Percentiles rank a stretch among this genome's conserved stretches.
Conservation (phyloP, 2,888 invertebrate species). For the Phlogophora meticulosa region DNA sequence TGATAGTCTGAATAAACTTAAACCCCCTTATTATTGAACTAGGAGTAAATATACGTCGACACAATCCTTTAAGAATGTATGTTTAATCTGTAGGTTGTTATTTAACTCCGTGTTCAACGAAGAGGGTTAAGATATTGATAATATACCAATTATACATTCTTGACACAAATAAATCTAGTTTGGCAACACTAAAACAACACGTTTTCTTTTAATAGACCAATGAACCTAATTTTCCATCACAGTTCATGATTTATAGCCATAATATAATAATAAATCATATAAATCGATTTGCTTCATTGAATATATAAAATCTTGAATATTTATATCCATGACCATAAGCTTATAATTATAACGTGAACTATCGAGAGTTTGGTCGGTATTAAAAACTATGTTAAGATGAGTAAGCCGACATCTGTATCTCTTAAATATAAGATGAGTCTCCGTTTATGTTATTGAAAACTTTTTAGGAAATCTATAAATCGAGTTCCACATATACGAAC, state of each 20-base stretch:
- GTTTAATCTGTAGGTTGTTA: too few species aligned
- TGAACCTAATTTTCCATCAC: constrained; percentile 51
- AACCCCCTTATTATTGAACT: too few species aligned
- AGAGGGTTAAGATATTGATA: neutral
- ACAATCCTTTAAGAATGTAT: too few species aligned
- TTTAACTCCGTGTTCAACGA: too few species aligned
- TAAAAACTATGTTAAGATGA: constrained; percentile 9
- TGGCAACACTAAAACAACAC: constrained; percentile 42
- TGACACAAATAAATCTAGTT: constrained; percentile 29
- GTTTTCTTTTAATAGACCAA: constrained; percentile 53
- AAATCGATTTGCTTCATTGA: constrained; percentile 47
- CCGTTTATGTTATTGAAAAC: too few species aligned
- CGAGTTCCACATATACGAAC: too few species aligned
- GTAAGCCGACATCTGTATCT: constrained; percentile 1
- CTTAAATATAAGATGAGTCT: too few species aligned
- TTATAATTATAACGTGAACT: constrained; percentile 29
- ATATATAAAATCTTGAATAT: constrained; percentile 46
- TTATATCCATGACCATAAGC: constrained; percentile 39
- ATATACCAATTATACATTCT: constrained; percentile 21
- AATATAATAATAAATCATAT: constrained; percentile 51
- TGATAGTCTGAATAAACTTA: too few species aligned
- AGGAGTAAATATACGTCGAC: too few species aligned
- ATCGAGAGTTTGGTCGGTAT: constrained; percentile 12
- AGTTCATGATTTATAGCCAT: constrained; percentile 42
- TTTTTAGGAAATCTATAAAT: too few species aligned